Conservation (phyloP, 1,140 invertebrate species). For the Hesperophylax magnus region DNA sequence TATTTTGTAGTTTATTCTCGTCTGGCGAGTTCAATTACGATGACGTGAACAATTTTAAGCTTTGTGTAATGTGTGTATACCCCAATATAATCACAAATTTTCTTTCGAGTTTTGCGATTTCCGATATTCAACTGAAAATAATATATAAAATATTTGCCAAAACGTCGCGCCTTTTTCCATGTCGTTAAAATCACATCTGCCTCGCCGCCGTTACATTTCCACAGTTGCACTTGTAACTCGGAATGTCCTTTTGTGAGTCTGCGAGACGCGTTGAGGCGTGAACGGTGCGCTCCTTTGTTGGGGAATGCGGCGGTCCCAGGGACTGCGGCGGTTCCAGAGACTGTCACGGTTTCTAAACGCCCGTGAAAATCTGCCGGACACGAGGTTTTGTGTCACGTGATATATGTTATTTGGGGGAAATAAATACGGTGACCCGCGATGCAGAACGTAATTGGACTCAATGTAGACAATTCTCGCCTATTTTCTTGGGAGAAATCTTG, state of each 20-base stretch:
- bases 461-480: too few species aligned
- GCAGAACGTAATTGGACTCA: too few species aligned
- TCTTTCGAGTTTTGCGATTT: too few species aligned
- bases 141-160: neutral
- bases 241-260: conserved; percentile 9
- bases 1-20: too few species aligned
- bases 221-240: neutral
- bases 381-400: neutral
- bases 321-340: neutral
- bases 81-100: too few species aligned
- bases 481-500: too few species aligned
- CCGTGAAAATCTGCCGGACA: neutral
- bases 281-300: conserved; percentile 23
- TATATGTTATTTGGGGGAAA: neutral
- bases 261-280: conserved; percentile 4
- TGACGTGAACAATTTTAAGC: too few species aligned
- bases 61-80: too few species aligned
- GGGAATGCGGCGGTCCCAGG: neutral
- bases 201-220: neutral
- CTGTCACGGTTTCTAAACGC: neutral
- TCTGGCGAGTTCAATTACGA: too few species aligned
- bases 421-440: too few species aligned
- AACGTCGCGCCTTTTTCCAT: neutral
- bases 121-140: too few species aligned
- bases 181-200: conserved; percentile 25